Base-by-base conservation (phyloP, 2,888 invertebrate species). In the Tipula lateralis region DNA sequence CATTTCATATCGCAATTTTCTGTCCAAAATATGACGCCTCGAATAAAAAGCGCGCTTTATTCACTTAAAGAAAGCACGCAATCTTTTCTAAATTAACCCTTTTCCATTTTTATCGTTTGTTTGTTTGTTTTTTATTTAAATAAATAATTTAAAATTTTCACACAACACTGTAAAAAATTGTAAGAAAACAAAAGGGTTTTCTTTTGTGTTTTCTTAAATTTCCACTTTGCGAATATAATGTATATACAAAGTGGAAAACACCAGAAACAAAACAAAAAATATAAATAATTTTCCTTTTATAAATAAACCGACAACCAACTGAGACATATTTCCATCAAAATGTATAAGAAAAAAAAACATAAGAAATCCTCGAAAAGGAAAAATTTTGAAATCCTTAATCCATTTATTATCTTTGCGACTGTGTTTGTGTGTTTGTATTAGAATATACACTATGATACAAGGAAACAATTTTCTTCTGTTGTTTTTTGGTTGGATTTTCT, bases 391-490 rank as follows among this genome's bases (percentile, higher is more conserved):
- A 66, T 66, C 66, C 66, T 19, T 66, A 66, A 66, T 66, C 66
- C 66, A 66, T 66, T 66, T 66, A 66, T 66, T 66, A 66, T 66
- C 24, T 66, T 66, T 66, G 44, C 1, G 39, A 13, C 3, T 39
- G 39, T 39, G 32, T 32, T n/a, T 16, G 36, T 44, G 16, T 44
- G 44, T 44, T n/a, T n/a, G 6, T 44, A 44, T 50, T 16, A 6
- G 44, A 16, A 16, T 12, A 36, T 32, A 32, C 32, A 50, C 50
- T 5, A 7, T 19, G 19, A 50, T 9, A 24, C 7, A 66, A 66
- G 66, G 66, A 66, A 66, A 66, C 66, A 66, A 66, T 66, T 66
- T 66, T 66, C 66, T 66, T 66, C 66, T 66, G 66, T 66, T 66
- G 66, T 50, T 66, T 24, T 24, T 66, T 24, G 24, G 66, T 66